Evolutionary conservation across 2,797 vertebrate genomes (phyloP), one percentile per base, ranked within the genome.

Genomic region (Eupleurogrammus muticus): DNA sequence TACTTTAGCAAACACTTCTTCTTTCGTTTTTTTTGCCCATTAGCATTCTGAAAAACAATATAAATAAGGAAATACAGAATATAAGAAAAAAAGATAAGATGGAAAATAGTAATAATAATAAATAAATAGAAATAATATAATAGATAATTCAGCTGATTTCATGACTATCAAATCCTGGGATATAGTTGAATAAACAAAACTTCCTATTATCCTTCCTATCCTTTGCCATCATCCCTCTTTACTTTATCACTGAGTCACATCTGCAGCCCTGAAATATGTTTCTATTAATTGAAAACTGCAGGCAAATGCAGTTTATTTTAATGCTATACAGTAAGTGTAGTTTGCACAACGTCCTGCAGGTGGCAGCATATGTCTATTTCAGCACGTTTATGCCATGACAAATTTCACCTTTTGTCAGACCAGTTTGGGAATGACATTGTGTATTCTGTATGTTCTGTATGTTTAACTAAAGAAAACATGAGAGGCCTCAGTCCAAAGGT

Each of bases 321-420:
- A 8, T 13, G 11, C 19, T n/a, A n/a, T n/a, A 20, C 8, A 12
- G 0, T 12, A 28, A 47, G 21, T 75, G 66, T 52, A 48, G 40
- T 80, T 32, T 56, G 2, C 34, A 50, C 0, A 34, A 1, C 56
- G 57, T 78, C 75, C 88, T 83, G 57, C 64, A 88, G 87, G 55
- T 83, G 87, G 83, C 82, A 46, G 56, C 65, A 1, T 80, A 36
- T 19, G 16, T 13, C 44, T 52, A 14, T 42, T 42, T 42, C 38
- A 42, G 38, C 38, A 44, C 40, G 17, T 44, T 44, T 17, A 44
- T 44, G 16, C 40, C 40, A 44, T 44, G 16, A 10, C 16, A 17
- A 34, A 24, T 48, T 2, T 10, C 10, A n/a, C 2, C 1, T 34
- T 59, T 10, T 12, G 9, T 52, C 6, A 32, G 1, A 5, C 2